Evolutionary conservation across 2,113 vertebrate species (phyloP).

Genomic region (Lagenorhynchus albirostris): DNA sequence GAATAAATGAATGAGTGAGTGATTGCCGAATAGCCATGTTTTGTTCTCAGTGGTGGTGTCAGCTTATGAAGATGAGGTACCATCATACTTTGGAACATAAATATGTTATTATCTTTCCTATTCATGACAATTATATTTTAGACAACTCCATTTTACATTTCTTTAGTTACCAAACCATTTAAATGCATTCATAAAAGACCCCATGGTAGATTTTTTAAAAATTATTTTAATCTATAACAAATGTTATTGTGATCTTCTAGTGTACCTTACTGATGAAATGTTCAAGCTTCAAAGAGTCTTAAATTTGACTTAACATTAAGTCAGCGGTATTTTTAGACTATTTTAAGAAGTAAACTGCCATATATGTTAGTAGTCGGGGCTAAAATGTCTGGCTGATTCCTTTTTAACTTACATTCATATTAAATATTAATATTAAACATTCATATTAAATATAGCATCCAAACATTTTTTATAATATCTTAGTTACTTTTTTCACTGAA

Average conservation of each 20-base stretch:
- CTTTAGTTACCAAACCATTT: neutral
- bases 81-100: neutral
- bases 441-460: neutral
- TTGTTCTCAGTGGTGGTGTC: neutral
- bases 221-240: neutral
- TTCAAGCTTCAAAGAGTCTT: neutral
- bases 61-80: neutral
- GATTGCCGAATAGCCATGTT: neutral
- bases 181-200: neutral
- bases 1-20: neutral
- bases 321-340: neutral
- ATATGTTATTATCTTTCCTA: neutral
- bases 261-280: neutral
- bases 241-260: neutral
- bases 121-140: neutral
- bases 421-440: neutral
- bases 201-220: neutral
- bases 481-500: neutral
- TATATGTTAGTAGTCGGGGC: neutral
- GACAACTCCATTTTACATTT: neutral
- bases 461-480: neutral
- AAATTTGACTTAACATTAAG: neutral
- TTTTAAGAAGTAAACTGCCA: neutral
- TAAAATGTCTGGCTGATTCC: neutral
- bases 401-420: neutral